Base-by-base conservation (phyloP, 2,797 vertebrate species). In the Astyanax mexicanus region DNA sequence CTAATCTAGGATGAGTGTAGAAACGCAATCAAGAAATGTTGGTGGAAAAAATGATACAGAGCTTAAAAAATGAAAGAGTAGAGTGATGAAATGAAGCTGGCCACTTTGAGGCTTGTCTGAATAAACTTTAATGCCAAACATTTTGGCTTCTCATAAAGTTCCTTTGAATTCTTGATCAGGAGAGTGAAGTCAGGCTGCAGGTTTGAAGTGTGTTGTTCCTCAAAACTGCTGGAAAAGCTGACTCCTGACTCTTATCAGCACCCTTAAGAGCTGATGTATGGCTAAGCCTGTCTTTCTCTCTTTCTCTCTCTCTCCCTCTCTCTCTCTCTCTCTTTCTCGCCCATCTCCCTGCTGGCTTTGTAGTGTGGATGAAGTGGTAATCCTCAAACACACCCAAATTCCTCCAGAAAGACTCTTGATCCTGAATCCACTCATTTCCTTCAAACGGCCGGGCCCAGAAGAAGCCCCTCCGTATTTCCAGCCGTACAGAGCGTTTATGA, bases 361-460 rank as follows among this genome's bases (percentile, higher is more conserved):
- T 93, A 90, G 89, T 74, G 52, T 87, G 90, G 91, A 94, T 94
- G 91, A 93, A 93, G 92, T 92, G 91, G 84, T 94, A 94, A 94
- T 94, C 93, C 92, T 94, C 92, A 95, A 95, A 95, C 92, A 92
- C 90, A 92, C 91, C 91, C 91, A 93, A 92, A 94, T 94, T 94
- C 92, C 92, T 92, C 89, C 89, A 90, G 91, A 93, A 93, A 93
- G 92, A 86, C 92, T 89, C 91, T 94, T 94, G 92, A 95, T 95
- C 93, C 93, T 89, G 92, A 92, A 93, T 92, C 92, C 90, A 92
- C 92, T 94, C 89, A 92, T 93, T 94, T 93, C 91, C 90, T 93
- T 93, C 93, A 93, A 93, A 93, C 92, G 62, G 85, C 87, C 85
- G 73, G 62, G 85, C 84, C 88, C 82, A 87, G 91, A 91, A 87